A percentile compares a stretch with the other conserved stretches of the same genome.
These are phyloP conservation scores for Furcifer pardalis DNA, from an alignment of 2,797 vertebrate genomes.

Conservation along the genomic window DNA sequence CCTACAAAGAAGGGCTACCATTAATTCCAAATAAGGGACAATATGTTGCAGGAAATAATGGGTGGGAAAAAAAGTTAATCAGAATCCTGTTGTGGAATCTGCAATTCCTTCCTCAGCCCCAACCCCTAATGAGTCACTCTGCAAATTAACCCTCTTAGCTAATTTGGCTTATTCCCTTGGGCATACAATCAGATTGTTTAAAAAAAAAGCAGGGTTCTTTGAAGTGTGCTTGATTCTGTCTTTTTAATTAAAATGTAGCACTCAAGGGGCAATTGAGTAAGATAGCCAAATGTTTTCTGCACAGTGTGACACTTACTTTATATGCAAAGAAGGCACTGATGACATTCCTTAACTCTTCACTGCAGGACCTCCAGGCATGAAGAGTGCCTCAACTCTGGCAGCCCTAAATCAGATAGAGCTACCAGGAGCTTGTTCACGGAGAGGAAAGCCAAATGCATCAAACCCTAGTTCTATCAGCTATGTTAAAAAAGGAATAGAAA, in stretches of 20 bases:
- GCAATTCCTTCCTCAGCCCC: background rate
- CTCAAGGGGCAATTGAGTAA: conserved; percentile 6
- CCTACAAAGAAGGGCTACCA: background rate
- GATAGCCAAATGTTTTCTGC: background rate
- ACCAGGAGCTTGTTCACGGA: background rate
- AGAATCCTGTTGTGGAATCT: background rate
- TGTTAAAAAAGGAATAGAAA: background rate
- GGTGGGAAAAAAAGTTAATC: background rate
- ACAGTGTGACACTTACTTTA: background rate
- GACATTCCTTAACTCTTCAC: background rate
- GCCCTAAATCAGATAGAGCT: background rate
- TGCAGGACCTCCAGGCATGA: background rate
- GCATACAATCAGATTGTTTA: background rate
- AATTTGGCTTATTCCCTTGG: background rate
- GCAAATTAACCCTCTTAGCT: background rate
- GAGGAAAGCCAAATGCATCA: background rate
- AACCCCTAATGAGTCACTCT: background rate
- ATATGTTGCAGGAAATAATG: background rate
- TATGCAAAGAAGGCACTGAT: background rate
- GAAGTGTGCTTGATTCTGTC: conserved; percentile 6
- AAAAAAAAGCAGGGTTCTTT: background rate
- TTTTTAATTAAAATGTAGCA: conserved; percentile 22
- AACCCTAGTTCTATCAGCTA: background rate
- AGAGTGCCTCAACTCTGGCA: background rate
- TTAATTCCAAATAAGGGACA: background rate